Base-by-base conservation (phyloP, 1,140 invertebrate species). In the Eriocheir sinensis region DNA sequence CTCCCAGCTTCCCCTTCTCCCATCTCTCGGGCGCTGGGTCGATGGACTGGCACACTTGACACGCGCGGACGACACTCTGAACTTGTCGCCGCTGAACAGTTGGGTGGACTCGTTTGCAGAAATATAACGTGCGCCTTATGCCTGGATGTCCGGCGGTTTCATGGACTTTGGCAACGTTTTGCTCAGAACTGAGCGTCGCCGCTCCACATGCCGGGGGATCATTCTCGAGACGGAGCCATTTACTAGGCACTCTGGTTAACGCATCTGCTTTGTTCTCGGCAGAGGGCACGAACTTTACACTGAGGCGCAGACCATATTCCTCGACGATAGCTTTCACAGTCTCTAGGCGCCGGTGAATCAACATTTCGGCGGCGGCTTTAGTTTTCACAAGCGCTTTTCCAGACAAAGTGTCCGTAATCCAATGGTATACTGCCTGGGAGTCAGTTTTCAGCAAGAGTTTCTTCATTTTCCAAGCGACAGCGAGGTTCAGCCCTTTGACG, bases 131-230 rank as follows among this genome's bases (percentile, higher is more conserved):
- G 89, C 48, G 60, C 38, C n/a, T 32, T 30, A 91, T 21, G 9
- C 60, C 89, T 34, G 60, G 89, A 91, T 91, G 89, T 21, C 53
- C 30, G 32, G 9, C 41, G 86, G 86, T 89, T 89, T 89, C 86
- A 38, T 89, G 86, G 32, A 38, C 41, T 3, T 41, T 91, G 41
- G 9, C n/a, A 41, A 85, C 32, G 88, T 89, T 32, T 36, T 89
- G 86, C 9, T 89, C 30, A 89, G 38, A 89, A 89, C 9, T 30
- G 3, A 38, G 3, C 2, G 88, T 44, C 9, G 27, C 53, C 9
- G 53, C 53, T 72, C 9, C 27, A 21, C 21, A 21, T 21, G 27
- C 9, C 21, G 3, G 27, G 21, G 3, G 2, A 72, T 72, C n/a
- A n/a, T n/a, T n/a, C n/a, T n/a, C n/a, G n/a, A n/a, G 83, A 34